phyloP scores from a whole-genome alignment of 2,888 invertebrate genomes.

The Sericinus montela region DNA sequence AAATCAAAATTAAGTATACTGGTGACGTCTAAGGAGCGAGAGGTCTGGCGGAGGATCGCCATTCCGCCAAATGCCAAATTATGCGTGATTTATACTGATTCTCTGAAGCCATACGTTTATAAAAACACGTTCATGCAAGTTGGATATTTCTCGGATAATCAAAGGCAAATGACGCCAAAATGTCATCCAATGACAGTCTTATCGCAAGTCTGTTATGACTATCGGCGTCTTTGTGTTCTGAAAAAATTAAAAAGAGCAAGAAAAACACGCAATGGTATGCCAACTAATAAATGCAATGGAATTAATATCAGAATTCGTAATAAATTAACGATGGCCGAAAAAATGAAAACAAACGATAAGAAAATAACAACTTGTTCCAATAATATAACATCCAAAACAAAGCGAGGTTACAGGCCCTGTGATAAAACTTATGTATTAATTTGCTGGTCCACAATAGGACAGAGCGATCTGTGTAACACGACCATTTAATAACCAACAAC shows the following conservation, averaged over 20 bases:
- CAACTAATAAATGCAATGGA: neutral
- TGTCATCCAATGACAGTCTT: conserved; percentile 9
- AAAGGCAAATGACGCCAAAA: neutral
- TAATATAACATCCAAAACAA: conserved; percentile 49
- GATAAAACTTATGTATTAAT: conserved; percentile 64
- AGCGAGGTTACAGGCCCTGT: conserved; percentile 38
- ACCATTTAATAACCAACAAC: conserved; percentile 17
- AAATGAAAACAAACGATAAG: conserved; percentile 26
- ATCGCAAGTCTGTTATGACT: neutral
- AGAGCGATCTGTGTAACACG: conserved; percentile 24
- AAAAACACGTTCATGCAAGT: neutral
- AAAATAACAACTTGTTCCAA: conserved; percentile 41
- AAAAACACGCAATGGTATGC: neutral
- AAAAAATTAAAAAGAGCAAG: neutral
- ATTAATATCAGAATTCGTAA: conserved; percentile 22
- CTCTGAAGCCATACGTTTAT: too few species aligned
- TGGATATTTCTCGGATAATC: neutral
- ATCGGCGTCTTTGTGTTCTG: neutral
- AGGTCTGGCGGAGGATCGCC: too few species aligned
- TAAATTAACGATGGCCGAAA: conserved; percentile 32
- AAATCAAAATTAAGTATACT: too few species aligned
- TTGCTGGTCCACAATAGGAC: conserved; percentile 37
- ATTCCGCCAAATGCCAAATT: too few species aligned
- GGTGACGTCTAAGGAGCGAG: too few species aligned
- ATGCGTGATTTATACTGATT: too few species aligned